Percentiles rank a stretch among this genome's conserved stretches.
Conservation (phyloP, 2,113 vertebrate genomes). For the Eolophus roseicapilla region DNA sequence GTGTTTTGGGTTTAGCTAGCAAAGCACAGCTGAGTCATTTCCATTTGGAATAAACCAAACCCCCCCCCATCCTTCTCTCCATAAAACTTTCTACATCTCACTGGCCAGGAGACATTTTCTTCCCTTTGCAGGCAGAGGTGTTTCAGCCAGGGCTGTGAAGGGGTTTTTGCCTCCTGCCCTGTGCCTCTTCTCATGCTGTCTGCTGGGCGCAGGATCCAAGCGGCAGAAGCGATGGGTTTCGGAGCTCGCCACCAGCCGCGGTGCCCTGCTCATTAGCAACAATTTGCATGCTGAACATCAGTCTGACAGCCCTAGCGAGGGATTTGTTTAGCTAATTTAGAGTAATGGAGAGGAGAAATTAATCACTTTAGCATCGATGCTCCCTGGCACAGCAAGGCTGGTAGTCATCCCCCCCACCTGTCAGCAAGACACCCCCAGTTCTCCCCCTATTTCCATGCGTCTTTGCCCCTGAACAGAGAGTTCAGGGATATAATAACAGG, state of each 20-base stretch:
- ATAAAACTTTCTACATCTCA: not conserved
- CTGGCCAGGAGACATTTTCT: not conserved
- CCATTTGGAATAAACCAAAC: not conserved
- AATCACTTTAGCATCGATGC: constrained; percentile 56
- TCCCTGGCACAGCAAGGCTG: not conserved
- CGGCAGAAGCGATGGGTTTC: constrained; percentile 31
- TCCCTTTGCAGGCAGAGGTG: not conserved
- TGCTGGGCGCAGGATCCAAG: not conserved
- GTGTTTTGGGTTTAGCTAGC: not conserved
- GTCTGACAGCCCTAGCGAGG: constrained; percentile 66
- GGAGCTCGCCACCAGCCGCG: not conserved
- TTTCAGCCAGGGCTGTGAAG: not conserved
- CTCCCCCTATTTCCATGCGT: not conserved
- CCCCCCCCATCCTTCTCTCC: not conserved
- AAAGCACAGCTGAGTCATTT: not conserved
- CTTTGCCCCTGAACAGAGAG: not conserved
- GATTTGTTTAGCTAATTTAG: constrained; percentile 77
- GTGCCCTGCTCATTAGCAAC: constrained; percentile 66
- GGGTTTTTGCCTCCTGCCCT: not conserved
- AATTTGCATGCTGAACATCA: constrained; percentile 72
- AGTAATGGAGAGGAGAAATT: constrained; percentile 73
- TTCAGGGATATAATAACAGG: not conserved
- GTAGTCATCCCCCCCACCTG: not conserved
- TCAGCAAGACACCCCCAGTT: not conserved
- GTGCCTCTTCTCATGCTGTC: not conserved